Percentiles rank a stretch among this genome's conserved stretches.
These are phyloP conservation scores for Andinoacara biseriatus DNA, from an alignment of 2,113 vertebrate genomes.

Conservation along the genomic window DNA sequence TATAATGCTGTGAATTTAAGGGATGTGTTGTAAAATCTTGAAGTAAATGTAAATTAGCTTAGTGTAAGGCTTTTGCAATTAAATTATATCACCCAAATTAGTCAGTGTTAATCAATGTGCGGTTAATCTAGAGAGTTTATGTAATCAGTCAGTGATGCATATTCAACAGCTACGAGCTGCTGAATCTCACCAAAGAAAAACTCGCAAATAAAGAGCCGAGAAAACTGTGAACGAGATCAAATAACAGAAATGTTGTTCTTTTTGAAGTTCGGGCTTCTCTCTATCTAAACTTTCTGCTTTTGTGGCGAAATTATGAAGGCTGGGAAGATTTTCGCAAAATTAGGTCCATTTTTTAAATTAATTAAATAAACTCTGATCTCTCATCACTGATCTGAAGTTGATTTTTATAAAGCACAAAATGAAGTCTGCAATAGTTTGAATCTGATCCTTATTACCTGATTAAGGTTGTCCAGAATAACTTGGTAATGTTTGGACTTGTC, in stretches of 20 bases:
- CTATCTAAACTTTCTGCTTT: not conserved
- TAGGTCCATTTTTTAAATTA: not conserved
- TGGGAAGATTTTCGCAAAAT: not conserved
- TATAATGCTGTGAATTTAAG: not conserved
- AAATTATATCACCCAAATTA: not conserved
- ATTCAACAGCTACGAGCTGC: not conserved
- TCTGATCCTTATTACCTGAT: not conserved
- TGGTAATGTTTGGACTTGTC: not conserved
- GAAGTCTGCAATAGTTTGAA: accelerated
- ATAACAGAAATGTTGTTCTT: not conserved
- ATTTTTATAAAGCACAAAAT: not conserved
- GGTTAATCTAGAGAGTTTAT: too few species aligned
- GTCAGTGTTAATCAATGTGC: not conserved
- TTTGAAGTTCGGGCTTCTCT: not conserved
- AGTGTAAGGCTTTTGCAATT: not conserved
- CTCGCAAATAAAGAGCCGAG: not conserved
- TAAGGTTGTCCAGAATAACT: not conserved
- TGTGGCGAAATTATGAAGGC: not conserved
- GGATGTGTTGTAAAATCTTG: not conserved
- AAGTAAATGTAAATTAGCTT: not conserved
- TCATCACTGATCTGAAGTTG: not conserved
- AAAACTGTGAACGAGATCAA: not conserved
- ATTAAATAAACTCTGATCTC: not conserved
- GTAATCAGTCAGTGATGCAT: not conserved
- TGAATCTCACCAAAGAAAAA: not conserved